Evolutionary conservation across 2,113 vertebrate genomes (phyloP).

Genomic region (Hassar affinis): DNA sequence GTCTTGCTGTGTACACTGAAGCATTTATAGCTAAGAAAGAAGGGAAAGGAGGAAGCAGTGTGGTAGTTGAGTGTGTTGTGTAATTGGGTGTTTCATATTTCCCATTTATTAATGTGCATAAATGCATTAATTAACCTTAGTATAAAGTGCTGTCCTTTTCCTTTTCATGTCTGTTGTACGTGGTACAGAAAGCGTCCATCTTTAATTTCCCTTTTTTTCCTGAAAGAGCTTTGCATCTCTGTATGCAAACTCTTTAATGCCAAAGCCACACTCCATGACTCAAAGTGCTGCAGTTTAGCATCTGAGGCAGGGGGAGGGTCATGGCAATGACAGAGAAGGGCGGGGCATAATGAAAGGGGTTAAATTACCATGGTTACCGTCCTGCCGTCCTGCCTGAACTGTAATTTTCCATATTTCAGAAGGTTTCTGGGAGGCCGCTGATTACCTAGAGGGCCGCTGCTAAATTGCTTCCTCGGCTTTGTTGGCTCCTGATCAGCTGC

Average conservation of each 20-base stretch:
- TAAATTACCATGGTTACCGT: constrained; percentile 71
- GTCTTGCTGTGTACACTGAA: not conserved
- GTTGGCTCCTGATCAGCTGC: constrained; percentile 34
- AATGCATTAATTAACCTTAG: not conserved
- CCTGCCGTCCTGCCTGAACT: constrained; percentile 61
- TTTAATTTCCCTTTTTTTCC: not conserved
- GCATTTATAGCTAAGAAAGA: not conserved
- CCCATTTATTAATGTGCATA: not conserved
- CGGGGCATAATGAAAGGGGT: constrained; percentile 7
- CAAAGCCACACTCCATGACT: constrained; percentile 56
- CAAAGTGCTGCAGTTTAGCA: constrained; percentile 44
- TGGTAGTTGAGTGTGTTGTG: not conserved
- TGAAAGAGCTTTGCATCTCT: constrained; percentile 53
- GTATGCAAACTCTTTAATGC: constrained; percentile 55
- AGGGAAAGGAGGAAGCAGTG: not conserved
- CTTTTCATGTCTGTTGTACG: not conserved
- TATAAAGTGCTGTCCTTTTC: not conserved
- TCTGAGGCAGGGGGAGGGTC: constrained; percentile 33
- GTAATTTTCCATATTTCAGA: constrained; percentile 66
- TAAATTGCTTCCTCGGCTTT: constrained; percentile 68
- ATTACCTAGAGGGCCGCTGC: constrained; percentile 61
- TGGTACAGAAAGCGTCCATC: not conserved
- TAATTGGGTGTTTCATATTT: not conserved
- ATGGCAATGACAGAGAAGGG: constrained; percentile 4
- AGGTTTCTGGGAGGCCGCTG: constrained; percentile 58